phyloP scores from a whole-genome alignment of 2,113 vertebrate species.

The Rana temporaria region DNA sequence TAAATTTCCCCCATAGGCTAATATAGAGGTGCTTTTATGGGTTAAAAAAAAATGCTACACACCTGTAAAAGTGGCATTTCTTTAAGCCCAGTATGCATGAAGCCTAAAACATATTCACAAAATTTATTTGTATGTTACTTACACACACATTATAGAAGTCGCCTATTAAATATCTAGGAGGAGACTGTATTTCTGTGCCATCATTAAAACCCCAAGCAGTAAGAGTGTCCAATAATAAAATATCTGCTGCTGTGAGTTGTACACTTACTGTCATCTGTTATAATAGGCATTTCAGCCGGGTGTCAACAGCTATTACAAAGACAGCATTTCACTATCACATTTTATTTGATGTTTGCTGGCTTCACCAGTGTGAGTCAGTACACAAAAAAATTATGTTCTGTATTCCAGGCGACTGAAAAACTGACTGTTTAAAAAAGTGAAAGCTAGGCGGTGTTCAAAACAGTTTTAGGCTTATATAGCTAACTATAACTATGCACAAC shows the following conservation, averaged over 20 bases:
- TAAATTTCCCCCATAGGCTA: too few species aligned
- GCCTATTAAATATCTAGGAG: too few species aligned
- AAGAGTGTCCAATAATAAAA: conserved; percentile 13
- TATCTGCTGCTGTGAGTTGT: neutral
- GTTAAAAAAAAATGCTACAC: too few species aligned
- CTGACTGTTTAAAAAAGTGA: conserved; percentile 19
- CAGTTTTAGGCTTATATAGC: neutral
- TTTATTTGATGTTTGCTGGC: conserved; percentile 34
- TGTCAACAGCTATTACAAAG: conserved; percentile 18
- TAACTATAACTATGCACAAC: too few species aligned
- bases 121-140: too few species aligned
- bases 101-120: too few species aligned
- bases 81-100: too few species aligned
- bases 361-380: conserved; percentile 8
- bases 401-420: conserved; percentile 14
- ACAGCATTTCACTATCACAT: conserved; percentile 16
- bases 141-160: too few species aligned
- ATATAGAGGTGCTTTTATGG: too few species aligned
- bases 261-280: conserved; percentile 33
- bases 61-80: too few species aligned
- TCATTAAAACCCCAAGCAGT: neutral
- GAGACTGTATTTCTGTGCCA: conserved; percentile 2
- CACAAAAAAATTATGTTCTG: conserved; percentile 31
- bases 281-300: conserved; percentile 48
- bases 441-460: neutral